Conservation (phyloP, 2,888 invertebrate species). For the Tortrix viridana region DNA sequence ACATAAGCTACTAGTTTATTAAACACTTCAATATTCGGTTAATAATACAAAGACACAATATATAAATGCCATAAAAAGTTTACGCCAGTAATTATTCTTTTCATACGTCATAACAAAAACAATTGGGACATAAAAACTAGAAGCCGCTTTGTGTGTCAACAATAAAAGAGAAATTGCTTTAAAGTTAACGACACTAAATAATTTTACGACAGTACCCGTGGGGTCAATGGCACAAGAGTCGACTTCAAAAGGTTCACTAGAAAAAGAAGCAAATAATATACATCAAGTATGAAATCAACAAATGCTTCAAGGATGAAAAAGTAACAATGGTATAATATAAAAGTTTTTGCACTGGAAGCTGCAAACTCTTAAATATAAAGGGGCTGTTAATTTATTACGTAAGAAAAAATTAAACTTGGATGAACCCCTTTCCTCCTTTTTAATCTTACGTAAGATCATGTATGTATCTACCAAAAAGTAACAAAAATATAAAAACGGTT, state of each 20-base stretch:
- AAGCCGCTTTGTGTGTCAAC: slow-evolving; percentile 54
- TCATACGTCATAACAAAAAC: slow-evolving; percentile 46
- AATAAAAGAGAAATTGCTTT: slow-evolving; percentile 62
- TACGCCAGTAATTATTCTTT: slow-evolving; percentile 9
- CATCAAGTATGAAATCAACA: too few species aligned
- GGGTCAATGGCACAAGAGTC: slow-evolving; percentile 48
- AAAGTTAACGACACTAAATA: slow-evolving; percentile 65
- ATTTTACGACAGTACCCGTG: slow-evolving; percentile 61
- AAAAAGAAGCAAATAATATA: slow-evolving; percentile 21
- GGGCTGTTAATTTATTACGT: too few species aligned
- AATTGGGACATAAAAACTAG: slow-evolving; percentile 53
- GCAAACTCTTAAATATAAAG: too few species aligned
- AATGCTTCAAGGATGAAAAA: neutral
- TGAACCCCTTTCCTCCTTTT: too few species aligned
- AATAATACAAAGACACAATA: neutral
- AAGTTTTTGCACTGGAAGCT: neutral
- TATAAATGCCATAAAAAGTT: slow-evolving; percentile 10
- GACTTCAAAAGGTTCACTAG: slow-evolving; percentile 20
- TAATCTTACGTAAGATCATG: too few species aligned
- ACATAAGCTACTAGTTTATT: neutral
- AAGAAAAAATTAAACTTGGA: too few species aligned
- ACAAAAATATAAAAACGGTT: too few species aligned
- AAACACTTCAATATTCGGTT: neutral
- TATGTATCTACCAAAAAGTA: too few species aligned
- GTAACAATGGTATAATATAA: slow-evolving; percentile 3